A percentile compares a stretch with the other conserved stretches of the same genome.
Conservation (phyloP, 2,113 vertebrate species). For the Paramisgurnus dabryanus region DNA sequence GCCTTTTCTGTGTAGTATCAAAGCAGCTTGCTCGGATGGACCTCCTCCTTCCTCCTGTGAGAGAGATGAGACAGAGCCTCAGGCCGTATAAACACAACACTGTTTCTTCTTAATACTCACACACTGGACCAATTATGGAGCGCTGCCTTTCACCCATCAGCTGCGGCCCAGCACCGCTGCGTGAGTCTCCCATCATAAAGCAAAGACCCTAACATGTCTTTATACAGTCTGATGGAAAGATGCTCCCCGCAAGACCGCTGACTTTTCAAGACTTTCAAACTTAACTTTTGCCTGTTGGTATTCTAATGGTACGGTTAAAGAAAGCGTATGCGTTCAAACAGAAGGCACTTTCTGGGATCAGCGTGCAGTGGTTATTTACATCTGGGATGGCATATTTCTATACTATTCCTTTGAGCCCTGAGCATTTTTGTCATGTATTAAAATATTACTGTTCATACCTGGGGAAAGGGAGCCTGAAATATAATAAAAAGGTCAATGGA, state of each 20-base stretch:
- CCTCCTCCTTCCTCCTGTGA: conserved; percentile 65
- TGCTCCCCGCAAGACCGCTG: neutral
- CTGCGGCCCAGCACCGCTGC: conserved; percentile 23
- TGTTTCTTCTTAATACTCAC: conserved; percentile 32
- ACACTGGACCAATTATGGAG: conserved; percentile 48
- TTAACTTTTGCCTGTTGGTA: neutral
- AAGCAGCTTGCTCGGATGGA: conserved; percentile 84
- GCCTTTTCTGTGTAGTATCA: conserved; percentile 89
- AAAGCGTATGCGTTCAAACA: neutral
- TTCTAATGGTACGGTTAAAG: neutral
- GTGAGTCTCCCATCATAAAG: neutral
- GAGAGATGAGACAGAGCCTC: conserved; percentile 12
- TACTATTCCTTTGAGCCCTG: neutral
- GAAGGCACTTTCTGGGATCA: too few species aligned
- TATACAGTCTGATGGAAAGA: neutral
- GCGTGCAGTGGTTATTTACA: too few species aligned
- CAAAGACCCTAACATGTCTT: neutral
- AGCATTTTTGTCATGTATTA: conserved; percentile 9
- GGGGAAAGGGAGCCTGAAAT: neutral
- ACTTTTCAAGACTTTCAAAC: neutral
- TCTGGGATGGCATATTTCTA: too few species aligned
- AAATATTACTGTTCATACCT: conserved; percentile 10
- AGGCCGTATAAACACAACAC: conserved; percentile 41
- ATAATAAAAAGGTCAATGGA: conserved; percentile 10
- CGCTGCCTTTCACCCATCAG: conserved; percentile 46